phyloP scores from a whole-genome alignment of 2,797 vertebrate genomes.

The Acanthurus leucopareius region DNA sequence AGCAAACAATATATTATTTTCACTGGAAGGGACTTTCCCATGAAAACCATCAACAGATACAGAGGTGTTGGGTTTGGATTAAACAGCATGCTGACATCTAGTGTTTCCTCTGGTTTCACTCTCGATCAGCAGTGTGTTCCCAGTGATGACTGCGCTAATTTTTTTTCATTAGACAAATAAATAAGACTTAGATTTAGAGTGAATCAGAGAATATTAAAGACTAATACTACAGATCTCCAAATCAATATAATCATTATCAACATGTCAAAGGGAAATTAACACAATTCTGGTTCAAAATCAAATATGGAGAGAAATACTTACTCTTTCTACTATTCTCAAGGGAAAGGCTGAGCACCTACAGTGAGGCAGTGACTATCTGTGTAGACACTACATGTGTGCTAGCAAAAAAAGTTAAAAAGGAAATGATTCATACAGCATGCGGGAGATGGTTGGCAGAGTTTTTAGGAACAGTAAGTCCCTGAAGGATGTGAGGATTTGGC shows the following conservation, averaged over 20 bases:
- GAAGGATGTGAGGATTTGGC: slow-evolving; percentile 85
- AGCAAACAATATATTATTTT: no score
- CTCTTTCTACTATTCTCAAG: slow-evolving; percentile 67
- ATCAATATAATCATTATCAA: neutral
- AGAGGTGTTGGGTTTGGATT: no score
- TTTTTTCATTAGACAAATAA: neutral
- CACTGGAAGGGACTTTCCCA: no score
- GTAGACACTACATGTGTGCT: slow-evolving; percentile 56
- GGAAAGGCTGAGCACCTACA: slow-evolving; percentile 45
- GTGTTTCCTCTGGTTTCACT: no score
- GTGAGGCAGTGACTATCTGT: slow-evolving; percentile 38
- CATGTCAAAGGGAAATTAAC: slow-evolving; percentile 15
- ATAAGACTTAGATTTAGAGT: neutral
- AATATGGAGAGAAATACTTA: slow-evolving; percentile 67
- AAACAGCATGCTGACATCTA: no score
- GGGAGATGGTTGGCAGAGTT: slow-evolving; percentile 81
- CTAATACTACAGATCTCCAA: neutral
- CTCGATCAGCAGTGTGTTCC: neutral
- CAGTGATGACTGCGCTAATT: neutral
- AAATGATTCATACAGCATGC: slow-evolving; percentile 83
- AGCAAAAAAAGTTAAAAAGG: slow-evolving; percentile 69
- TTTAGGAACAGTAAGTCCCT: slow-evolving; percentile 79
- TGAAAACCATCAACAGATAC: no score
- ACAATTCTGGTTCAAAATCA: slow-evolving; percentile 32
- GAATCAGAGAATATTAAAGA: neutral